phyloP scores from a whole-genome alignment of 2,797 vertebrate genomes.

The Lateolabrax maculatus region DNA sequence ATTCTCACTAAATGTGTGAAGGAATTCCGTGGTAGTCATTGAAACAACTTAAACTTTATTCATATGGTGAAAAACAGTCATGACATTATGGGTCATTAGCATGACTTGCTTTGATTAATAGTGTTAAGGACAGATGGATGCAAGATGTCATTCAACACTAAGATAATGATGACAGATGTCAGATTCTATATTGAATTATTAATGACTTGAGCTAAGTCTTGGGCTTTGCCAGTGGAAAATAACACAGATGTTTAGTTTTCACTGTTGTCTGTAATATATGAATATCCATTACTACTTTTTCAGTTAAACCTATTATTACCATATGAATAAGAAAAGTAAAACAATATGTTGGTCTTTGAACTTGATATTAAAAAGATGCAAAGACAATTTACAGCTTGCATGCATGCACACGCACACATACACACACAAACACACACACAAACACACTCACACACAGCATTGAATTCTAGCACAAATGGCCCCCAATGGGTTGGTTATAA shows the following conservation, averaged over 20 bases:
- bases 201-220: conserved; percentile 51
- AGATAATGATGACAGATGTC: conserved; percentile 60
- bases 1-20: background rate
- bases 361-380: conserved; percentile 10
- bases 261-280: conserved; percentile 44
- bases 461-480: conserved; percentile 68
- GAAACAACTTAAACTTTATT: conserved; percentile 8
- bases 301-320: conserved; percentile 25
- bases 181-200: conserved; percentile 66
- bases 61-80: conserved; percentile 10
- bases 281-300: conserved; percentile 24
- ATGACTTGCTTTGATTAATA: conserved; percentile 35
- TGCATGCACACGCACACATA: background rate
- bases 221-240: conserved; percentile 36
- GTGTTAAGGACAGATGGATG: conserved; percentile 40
- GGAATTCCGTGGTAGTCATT: background rate
- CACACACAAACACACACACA: conserved; percentile 11
- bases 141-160: conserved; percentile 55
- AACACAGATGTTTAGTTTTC: conserved; percentile 52
- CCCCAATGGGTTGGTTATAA: conserved; percentile 72
- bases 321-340: conserved; percentile 37
- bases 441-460: conserved; percentile 32
- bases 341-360: conserved; percentile 41
- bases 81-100: conserved; percentile 15
- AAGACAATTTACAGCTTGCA: conserved; percentile 7